A percentile compares a stretch with the other conserved stretches of the same genome.
Conservation (phyloP, 1,140 invertebrate species). For the Drosophila pallidifrons region DNA sequence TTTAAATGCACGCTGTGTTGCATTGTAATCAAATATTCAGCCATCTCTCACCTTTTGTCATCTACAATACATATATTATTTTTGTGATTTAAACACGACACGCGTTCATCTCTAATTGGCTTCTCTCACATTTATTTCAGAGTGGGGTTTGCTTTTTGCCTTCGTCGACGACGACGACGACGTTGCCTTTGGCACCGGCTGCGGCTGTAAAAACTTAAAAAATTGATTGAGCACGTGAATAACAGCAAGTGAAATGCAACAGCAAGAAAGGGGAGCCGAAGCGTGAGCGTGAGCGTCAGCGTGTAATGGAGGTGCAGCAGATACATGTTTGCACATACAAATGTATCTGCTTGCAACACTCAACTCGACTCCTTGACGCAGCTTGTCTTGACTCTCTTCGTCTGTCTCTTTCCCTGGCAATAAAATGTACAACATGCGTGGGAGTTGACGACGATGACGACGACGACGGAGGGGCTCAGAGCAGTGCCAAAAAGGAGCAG, state of each 20-base stretch:
- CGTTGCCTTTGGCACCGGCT: slow-evolving; percentile 11
- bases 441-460: slow-evolving; percentile 17
- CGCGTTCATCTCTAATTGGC: slow-evolving; percentile 6
- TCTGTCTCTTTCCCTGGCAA: slow-evolving; percentile 39
- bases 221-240: slow-evolving; percentile 84
- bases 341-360: slow-evolving; percentile 70
- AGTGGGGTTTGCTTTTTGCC: slow-evolving; percentile 24
- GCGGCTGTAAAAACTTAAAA: slow-evolving; percentile 74
- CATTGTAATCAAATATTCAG: too few species aligned
- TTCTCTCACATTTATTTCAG: neutral
- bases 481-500: too few species aligned
- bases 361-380: slow-evolving; percentile 38
- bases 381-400: slow-evolving; percentile 23
- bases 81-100: neutral
- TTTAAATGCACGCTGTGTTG: too few species aligned
- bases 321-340: slow-evolving; percentile 71
- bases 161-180: slow-evolving; percentile 1
- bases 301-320: slow-evolving; percentile 14
- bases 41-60: too few species aligned
- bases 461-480: neutral
- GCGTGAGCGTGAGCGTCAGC: too few species aligned
- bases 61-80: too few species aligned
- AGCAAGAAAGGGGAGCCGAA: neutral
- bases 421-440: slow-evolving; percentile 77
- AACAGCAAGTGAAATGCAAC: slow-evolving; percentile 73